Percentiles rank a stretch among this genome's conserved stretches.
Conservation (phyloP, 1,140 invertebrate genomes). For the Drosophila setifemur region DNA sequence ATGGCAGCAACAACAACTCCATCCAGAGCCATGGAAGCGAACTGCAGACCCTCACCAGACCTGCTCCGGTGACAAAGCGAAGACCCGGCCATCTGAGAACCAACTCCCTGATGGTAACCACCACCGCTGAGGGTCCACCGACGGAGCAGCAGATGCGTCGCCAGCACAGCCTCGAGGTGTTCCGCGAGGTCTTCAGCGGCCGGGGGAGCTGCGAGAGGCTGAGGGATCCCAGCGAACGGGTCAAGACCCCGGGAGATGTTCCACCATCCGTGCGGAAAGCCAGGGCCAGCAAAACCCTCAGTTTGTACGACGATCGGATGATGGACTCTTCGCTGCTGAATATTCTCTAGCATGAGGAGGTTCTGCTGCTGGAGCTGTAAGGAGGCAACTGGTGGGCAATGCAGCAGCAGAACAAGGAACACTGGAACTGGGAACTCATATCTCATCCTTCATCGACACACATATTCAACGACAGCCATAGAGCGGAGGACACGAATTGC, state of each 20-base stretch:
- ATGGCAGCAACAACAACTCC: constrained; percentile 44
- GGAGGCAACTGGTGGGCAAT: too few relatives aligned
- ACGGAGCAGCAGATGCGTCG: constrained; percentile 77
- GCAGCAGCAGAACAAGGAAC: constrained; percentile 51
- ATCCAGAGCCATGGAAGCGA: constrained; percentile 58
- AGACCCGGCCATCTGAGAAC: constrained; percentile 68
- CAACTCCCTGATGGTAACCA: constrained; percentile 61
- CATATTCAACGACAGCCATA: constrained; percentile 77
- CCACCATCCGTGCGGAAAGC: constrained; percentile 89
- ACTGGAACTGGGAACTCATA: constrained; percentile 41
- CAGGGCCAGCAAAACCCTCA: constrained; percentile 86
- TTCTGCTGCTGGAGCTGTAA: constrained; percentile 81
- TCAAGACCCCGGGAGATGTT: constrained; percentile 92
- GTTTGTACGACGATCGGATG: constrained; percentile 93
- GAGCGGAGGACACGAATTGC: constrained; percentile 23
- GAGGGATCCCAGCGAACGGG: constrained; percentile 88
- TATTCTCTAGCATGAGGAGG: constrained; percentile 82
- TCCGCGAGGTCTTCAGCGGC: constrained; percentile 86
- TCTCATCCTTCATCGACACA: constrained; percentile 54
- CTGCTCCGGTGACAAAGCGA: constrained; percentile 38
- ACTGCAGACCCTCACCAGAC: constrained; percentile 45
- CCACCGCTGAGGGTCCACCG: constrained; percentile 5
- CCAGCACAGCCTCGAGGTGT: constrained; percentile 87
- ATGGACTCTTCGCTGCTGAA: constrained; percentile 86
- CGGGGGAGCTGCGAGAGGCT: constrained; percentile 85